These are phyloP conservation scores for Todiramphus chloris DNA, from an alignment of 2,113 vertebrate species.

Conservation along the genomic window DNA sequence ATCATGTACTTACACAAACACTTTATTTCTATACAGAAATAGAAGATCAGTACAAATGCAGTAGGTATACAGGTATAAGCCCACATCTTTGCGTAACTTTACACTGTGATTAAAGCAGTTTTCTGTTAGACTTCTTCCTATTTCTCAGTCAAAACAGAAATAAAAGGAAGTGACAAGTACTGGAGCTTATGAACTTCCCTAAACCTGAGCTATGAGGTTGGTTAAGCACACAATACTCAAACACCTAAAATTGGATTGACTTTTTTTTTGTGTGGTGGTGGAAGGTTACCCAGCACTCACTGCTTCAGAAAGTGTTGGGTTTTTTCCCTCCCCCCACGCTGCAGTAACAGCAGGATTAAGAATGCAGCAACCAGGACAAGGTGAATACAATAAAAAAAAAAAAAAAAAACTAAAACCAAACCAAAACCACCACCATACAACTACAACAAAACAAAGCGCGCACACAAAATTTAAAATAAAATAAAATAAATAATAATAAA, in stretches of 20 bases:
- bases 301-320: background rate
- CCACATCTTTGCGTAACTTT: background rate
- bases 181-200: background rate
- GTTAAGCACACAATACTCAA: background rate
- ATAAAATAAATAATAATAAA: background rate
- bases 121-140: background rate
- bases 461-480: too few species aligned
- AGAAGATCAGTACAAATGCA: background rate
- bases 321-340: background rate
- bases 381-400: background rate
- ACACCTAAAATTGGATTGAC: background rate
- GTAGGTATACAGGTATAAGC: background rate
- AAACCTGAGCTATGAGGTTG: background rate
- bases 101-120: background rate
- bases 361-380: background rate
- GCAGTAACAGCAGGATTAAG: background rate
- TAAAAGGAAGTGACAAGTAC: background rate
- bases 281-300: background rate
- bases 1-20: background rate
- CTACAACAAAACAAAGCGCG: background rate
- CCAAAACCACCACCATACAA: too few species aligned
- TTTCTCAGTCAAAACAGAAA: background rate
- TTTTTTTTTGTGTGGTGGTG: background rate
- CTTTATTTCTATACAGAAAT: background rate
- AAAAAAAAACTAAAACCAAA: too few species aligned